These are phyloP conservation scores for Crotophaga sulcirostris DNA, from an alignment of 2,113 vertebrate genomes.

Conservation along the genomic window DNA sequence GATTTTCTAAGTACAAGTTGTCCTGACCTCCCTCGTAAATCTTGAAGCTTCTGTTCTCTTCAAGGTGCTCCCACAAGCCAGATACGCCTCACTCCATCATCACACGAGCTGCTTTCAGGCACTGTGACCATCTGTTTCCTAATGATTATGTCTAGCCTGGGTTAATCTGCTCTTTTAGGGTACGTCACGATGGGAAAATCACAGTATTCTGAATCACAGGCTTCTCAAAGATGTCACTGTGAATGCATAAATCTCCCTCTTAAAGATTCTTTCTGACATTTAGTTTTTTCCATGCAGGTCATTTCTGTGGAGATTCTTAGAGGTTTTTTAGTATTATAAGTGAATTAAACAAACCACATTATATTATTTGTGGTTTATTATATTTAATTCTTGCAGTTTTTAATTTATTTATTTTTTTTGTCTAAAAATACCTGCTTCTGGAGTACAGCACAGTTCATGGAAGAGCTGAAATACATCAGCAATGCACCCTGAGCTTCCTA, in stretches of 20 bases:
- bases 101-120: background rate
- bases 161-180: constrained; percentile 5
- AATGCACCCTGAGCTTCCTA: rapidly evolving
- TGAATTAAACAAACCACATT: background rate
- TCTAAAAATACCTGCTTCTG: background rate
- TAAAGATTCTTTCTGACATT: background rate
- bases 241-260: background rate
- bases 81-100: background rate
- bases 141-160: background rate
- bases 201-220: background rate
- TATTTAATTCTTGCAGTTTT: background rate
- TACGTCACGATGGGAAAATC: background rate
- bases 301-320: background rate
- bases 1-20: constrained; percentile 5
- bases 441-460: background rate
- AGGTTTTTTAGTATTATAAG: background rate
- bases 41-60: background rate
- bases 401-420: background rate
- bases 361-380: background rate
- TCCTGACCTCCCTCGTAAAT: background rate
- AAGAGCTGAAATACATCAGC: background rate
- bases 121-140: constrained; percentile 23
- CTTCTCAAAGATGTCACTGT: background rate
- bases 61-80: background rate
- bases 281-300: background rate